These are phyloP conservation scores for Digitonthophagus gazella DNA, from an alignment of 2,888 invertebrate genomes.

Conservation along the genomic window DNA sequence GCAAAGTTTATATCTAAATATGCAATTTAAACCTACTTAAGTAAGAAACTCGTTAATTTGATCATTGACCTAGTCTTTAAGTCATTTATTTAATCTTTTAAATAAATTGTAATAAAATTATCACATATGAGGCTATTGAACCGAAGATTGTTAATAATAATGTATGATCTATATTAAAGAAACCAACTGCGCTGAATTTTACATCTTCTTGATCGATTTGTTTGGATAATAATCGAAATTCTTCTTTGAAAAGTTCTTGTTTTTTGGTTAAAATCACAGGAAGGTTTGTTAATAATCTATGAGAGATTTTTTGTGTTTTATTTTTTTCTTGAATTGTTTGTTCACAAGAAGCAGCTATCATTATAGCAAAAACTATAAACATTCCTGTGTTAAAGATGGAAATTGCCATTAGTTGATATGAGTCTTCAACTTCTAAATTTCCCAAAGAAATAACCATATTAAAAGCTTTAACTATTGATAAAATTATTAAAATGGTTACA, in stretches of 20 bases:
- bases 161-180: constrained; percentile 23
- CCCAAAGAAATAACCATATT: constrained; percentile 17
- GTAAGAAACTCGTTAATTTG: not conserved
- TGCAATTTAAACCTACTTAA: too few species aligned
- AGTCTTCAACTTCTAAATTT: constrained; percentile 6
- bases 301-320: constrained; percentile 23
- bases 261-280: constrained; percentile 3
- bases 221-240: constrained; percentile 17
- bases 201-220: constrained; percentile 24
- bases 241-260: constrained; percentile 14
- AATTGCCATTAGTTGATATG: constrained; percentile 17
- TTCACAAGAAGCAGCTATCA: constrained; percentile 25
- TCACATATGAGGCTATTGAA: constrained; percentile 24
- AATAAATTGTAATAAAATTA: constrained; percentile 23
- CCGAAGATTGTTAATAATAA: constrained; percentile 25
- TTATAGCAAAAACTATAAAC: constrained; percentile 24
- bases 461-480: constrained; percentile 20
- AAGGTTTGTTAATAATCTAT: constrained; percentile 16
- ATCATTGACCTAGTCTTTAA: too few species aligned
- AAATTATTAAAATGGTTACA: constrained; percentile 23
- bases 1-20: too few species aligned
- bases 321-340: constrained; percentile 22
- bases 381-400: constrained; percentile 23
- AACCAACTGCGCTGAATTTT: constrained; percentile 22
- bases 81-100: not conserved